Conservation (phyloP, 2,113 vertebrate species). For the Odontesthes bonariensis region DNA sequence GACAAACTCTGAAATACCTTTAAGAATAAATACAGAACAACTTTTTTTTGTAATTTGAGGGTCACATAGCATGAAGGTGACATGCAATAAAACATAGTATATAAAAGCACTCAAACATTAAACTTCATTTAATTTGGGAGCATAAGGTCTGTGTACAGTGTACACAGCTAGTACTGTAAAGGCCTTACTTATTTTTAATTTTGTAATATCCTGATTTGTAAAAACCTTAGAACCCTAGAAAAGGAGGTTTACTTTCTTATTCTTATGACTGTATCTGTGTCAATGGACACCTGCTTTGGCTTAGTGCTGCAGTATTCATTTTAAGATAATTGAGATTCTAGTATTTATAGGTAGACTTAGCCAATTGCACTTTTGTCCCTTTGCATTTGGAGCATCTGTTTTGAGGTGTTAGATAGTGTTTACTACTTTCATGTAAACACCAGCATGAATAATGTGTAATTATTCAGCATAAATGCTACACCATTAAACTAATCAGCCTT, state of each 20-base stretch:
- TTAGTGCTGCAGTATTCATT: background rate
- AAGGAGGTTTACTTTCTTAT: background rate
- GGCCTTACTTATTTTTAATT: no score
- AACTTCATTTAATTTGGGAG: no score
- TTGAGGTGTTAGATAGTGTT: background rate
- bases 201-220: no score
- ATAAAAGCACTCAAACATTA: no score
- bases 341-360: background rate
- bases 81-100: no score
- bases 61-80: no score
- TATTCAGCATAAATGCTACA: slow-evolving; percentile 1
- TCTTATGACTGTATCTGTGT: background rate
- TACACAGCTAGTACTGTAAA: no score
- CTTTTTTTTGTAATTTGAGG: no score
- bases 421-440: background rate
- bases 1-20: no score
- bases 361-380: background rate
- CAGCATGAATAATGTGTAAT: background rate
- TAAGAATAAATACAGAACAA: no score
- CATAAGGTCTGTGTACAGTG: no score
- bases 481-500: background rate
- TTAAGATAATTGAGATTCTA: background rate
- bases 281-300: background rate
- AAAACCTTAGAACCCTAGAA: no score
- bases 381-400: background rate